Conservation (phyloP, 2,888 invertebrate species). For the Lomographa bimaculata region DNA sequence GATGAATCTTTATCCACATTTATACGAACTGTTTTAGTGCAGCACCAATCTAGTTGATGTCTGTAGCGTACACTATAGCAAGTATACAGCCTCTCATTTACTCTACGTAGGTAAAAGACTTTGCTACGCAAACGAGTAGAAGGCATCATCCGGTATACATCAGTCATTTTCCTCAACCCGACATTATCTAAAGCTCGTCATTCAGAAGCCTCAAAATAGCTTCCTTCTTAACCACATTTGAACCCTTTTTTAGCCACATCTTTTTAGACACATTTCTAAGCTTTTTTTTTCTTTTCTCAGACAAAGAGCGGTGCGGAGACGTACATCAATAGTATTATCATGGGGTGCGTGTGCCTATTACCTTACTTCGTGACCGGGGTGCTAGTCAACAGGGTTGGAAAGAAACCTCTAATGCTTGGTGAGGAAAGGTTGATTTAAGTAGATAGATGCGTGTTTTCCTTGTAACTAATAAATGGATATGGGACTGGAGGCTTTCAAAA, state of each 20-base stretch:
- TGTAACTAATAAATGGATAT: no score
- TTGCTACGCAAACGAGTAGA: no score
- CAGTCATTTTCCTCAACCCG: conserved; percentile 11
- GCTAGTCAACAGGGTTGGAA: conserved; percentile 59
- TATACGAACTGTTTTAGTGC: no score
- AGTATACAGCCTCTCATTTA: no score
- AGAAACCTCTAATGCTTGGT: conserved; percentile 49
- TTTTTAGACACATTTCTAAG: conserved; percentile 6
- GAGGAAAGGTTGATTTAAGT: conserved; percentile 15
- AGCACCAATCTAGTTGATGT: no score
- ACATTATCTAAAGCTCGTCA: conserved; percentile 14
- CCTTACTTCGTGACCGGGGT: conserved; percentile 54
- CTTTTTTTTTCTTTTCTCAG: conserved; percentile 39
- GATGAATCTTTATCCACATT: no score
- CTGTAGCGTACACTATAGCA: no score
- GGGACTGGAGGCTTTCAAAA: no score
- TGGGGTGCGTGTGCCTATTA: conserved; percentile 51
- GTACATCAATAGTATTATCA: conserved; percentile 63
- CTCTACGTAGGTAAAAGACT: no score
- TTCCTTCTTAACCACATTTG: conserved; percentile 4
- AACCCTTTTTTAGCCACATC: conserved; percentile 2
- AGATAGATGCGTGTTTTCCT: conserved; percentile 8
- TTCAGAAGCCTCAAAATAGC: conserved; percentile 12
- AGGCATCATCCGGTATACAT: not conserved
- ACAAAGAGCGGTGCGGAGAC: conserved; percentile 58